Evolutionary conservation across 2,113 vertebrate genomes (phyloP).

Genomic region (Engraulis encrasicolus): DNA sequence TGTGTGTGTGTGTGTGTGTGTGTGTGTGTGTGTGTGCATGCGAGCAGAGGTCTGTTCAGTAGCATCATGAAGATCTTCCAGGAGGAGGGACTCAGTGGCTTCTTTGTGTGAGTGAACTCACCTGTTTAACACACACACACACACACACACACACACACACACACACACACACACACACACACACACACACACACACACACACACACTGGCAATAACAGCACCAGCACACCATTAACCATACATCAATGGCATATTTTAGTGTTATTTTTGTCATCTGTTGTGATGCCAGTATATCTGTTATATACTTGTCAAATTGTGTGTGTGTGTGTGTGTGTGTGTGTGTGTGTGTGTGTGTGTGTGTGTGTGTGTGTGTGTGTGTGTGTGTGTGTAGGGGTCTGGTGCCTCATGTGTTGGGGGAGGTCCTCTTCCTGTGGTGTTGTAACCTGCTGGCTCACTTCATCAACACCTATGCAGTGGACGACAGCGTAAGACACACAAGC

Average conservation of each 20-base stretch:
- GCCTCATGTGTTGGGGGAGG: constrained; percentile 86
- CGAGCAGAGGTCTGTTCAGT: constrained; percentile 80
- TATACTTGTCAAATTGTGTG: background rate
- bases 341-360: background rate
- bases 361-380: constrained; percentile 17
- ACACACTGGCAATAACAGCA: no score
- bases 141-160: no score
- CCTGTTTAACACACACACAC: no score
- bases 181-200: no score
- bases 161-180: no score
- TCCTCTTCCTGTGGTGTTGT: constrained; percentile 90
- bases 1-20: constrained; percentile 18
- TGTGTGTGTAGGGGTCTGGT: constrained; percentile 76
- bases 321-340: background rate
- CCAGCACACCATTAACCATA: no score
- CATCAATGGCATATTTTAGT: no score
- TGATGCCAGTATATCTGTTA: no score
- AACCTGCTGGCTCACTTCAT: constrained; percentile 90
- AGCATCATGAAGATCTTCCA: constrained; percentile 83
- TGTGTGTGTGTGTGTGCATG: constrained; percentile 21
- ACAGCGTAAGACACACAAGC: constrained; percentile 77
- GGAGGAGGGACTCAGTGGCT: constrained; percentile 87
- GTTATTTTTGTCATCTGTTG: no score
- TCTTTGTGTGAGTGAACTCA: constrained; percentile 81
- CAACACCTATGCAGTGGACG: constrained; percentile 87